Evolutionary conservation across 1,140 invertebrate genomes (phyloP).

Genomic region (Globodera ellingtonae): DNA sequence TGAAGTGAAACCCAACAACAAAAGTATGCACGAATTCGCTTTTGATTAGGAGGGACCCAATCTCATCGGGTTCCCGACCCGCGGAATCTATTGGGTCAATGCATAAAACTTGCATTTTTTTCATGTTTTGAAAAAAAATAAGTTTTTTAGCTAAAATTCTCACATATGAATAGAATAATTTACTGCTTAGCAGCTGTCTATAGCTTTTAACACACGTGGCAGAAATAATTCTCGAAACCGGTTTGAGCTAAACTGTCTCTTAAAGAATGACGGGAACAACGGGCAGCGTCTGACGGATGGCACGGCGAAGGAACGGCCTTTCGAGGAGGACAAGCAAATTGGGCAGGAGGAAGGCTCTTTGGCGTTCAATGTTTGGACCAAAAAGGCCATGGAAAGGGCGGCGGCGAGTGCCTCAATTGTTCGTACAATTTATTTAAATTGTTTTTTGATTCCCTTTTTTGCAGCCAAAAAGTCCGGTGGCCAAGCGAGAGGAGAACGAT

Average conservation of each 20-base stretch:
- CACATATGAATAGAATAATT: too few species aligned
- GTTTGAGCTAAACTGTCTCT: neutral
- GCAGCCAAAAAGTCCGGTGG: slow-evolving; percentile 57
- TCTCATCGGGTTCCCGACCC: too few species aligned
- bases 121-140: too few species aligned
- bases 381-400: slow-evolving; percentile 60
- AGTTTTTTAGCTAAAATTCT: too few species aligned
- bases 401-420: slow-evolving; percentile 62
- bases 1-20: neutral
- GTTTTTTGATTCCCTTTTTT: slow-evolving; percentile 33
- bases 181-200: too few species aligned
- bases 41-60: too few species aligned
- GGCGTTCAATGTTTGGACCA: slow-evolving; percentile 55
- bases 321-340: slow-evolving; percentile 23
- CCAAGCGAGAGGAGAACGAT: slow-evolving; percentile 67
- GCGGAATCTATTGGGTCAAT: too few species aligned
- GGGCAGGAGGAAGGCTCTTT: neutral
- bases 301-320: slow-evolving; percentile 50
- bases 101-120: too few species aligned
- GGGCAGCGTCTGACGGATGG: slow-evolving; percentile 20
- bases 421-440: slow-evolving; percentile 19
- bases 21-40: neutral
- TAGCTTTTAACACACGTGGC: too few species aligned
- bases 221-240: too few species aligned
- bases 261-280: neutral